Conservation (phyloP, 2,797 vertebrate genomes). For the Neosalanx taihuensis region DNA sequence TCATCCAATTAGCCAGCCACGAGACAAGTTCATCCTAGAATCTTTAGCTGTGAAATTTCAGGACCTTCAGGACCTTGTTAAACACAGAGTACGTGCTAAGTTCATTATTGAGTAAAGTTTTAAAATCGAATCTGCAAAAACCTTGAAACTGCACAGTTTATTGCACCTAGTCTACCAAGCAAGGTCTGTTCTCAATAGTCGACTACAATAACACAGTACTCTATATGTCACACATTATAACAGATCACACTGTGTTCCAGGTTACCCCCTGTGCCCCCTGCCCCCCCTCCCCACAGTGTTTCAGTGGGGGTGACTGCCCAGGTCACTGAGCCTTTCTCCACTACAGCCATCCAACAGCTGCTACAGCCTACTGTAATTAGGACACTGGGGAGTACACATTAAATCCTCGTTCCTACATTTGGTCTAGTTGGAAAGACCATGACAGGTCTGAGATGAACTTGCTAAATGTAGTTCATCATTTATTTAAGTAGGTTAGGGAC, state of each 20-base stretch:
- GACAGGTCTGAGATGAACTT: not conserved
- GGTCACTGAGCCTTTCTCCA: not conserved
- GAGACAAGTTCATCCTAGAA: not conserved
- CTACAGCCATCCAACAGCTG: constrained; percentile 1
- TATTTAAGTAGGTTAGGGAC: not conserved
- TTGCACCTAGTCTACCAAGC: not conserved
- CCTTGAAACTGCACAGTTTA: not conserved
- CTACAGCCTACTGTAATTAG: not conserved
- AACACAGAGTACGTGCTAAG: no score
- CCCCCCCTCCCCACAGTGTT: no score
- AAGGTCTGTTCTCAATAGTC: not conserved
- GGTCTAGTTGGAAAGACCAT: not conserved
- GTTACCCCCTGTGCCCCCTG: no score
- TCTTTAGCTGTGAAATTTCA: not conserved
- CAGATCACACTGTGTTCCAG: not conserved
- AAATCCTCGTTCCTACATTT: not conserved
- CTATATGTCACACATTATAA: not conserved
- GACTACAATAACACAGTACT: not conserved
- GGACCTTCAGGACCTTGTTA: not conserved
- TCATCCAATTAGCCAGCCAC: constrained; percentile 2
- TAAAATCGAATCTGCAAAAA: no score
- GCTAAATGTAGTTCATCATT: not conserved
- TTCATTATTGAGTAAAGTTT: no score
- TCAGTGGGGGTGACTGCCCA: not conserved
- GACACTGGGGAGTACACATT: constrained; percentile 6